Evolutionary conservation across 1,140 invertebrate species (phyloP).

Genomic region (Leptestheria dahalacensis): DNA sequence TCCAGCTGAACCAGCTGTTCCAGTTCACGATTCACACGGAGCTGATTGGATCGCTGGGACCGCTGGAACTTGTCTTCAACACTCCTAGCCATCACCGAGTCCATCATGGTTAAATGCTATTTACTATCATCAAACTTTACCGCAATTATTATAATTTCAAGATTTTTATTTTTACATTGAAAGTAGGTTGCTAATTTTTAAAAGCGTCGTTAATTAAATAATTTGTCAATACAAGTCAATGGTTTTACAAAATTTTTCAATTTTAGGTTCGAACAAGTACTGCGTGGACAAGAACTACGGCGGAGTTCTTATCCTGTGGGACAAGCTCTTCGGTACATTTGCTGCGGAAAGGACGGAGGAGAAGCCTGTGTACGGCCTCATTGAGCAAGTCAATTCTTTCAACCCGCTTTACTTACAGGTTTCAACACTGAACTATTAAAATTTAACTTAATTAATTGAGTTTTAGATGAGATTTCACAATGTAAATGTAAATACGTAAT

Average conservation of each 20-base stretch:
- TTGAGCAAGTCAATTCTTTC: slow-evolving; percentile 34
- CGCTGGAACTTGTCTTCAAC: slow-evolving; percentile 40
- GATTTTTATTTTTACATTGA: too few species aligned
- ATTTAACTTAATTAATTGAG: not conserved
- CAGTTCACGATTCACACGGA: slow-evolving; percentile 38
- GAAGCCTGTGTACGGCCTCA: slow-evolving; percentile 38
- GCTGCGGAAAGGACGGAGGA: slow-evolving; percentile 31
- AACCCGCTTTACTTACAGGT: slow-evolving; percentile 37
- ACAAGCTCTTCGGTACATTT: slow-evolving; percentile 38
- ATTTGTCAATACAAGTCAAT: too few species aligned
- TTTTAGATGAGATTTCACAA: too few species aligned
- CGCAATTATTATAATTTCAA: not conserved
- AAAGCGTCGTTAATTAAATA: not conserved
- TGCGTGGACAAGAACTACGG: slow-evolving; percentile 49
- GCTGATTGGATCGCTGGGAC: slow-evolving; percentile 33
- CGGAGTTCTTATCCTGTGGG: slow-evolving; percentile 45
- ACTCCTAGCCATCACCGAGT: slow-evolving; percentile 44
- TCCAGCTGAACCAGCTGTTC: slow-evolving; percentile 33
- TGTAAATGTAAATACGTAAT: too few species aligned
- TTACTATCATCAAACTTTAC: not conserved
- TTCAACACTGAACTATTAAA: not conserved
- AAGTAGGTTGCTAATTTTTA: not conserved
- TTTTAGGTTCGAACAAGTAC: slow-evolving; percentile 37
- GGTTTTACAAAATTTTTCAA: too few species aligned
- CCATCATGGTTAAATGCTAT: slow-evolving; percentile 33